Evolutionary conservation across 2,888 invertebrate species (phyloP).

Genomic region (Plagodis pulveraria): DNA sequence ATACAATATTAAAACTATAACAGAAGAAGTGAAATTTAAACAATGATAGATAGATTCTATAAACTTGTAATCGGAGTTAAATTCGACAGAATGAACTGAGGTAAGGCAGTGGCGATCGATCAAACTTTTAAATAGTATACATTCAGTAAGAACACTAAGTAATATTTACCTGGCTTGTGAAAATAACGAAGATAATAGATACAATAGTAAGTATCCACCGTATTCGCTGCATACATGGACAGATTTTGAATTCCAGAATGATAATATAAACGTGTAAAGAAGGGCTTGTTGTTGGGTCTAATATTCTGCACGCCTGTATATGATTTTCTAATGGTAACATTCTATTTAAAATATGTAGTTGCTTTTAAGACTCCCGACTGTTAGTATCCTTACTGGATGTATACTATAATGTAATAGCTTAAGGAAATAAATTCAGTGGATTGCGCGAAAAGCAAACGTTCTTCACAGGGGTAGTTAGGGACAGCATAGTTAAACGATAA

Average conservation of each 20-base stretch:
- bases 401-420: constrained; percentile 34
- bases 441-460: constrained; percentile 67
- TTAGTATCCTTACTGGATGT: constrained; percentile 17
- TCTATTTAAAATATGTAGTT: too few species aligned
- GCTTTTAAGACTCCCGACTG: background rate
- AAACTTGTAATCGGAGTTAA: constrained; percentile 44
- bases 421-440: constrained; percentile 62
- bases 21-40: too few species aligned
- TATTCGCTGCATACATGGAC: too few species aligned
- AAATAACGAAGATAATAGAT: too few species aligned
- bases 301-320: too few species aligned
- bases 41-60: constrained; percentile 28
- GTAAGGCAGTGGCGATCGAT: constrained; percentile 54
- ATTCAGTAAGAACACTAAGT: constrained; percentile 12
- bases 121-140: constrained; percentile 25
- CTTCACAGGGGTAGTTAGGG: constrained; percentile 69
- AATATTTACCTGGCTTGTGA: too few species aligned
- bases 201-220: too few species aligned
- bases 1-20: too few species aligned
- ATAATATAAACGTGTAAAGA: too few species aligned
- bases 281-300: too few species aligned
- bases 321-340: too few species aligned
- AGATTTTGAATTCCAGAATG: too few species aligned
- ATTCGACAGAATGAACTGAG: constrained; percentile 65
- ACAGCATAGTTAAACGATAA: constrained; percentile 75